A percentile compares a stretch with the other conserved stretches of the same genome.
Evolutionary conservation across 1,140 invertebrate genomes (phyloP).

Genomic region (Anoplophora glabripennis): DNA sequence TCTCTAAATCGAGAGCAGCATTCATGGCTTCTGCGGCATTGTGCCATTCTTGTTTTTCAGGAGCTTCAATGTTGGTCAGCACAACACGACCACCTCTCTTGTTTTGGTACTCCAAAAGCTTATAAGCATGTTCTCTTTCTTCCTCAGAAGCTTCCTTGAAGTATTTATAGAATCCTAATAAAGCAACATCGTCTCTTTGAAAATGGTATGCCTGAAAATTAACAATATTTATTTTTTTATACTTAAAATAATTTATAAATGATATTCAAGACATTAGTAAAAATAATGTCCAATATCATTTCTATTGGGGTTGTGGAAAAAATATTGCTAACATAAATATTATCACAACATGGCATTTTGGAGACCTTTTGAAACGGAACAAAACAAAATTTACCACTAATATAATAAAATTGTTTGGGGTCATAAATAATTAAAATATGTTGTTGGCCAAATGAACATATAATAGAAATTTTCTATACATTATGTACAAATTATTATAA

Average conservation of each 20-base stretch:
- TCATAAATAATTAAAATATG: too few relatives aligned
- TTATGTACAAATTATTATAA: too few relatives aligned
- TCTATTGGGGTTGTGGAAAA: neutral
- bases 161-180: slow-evolving; percentile 67
- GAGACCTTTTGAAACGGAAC: too few relatives aligned
- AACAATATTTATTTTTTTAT: neutral
- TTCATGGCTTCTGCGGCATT: slow-evolving; percentile 66
- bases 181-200: slow-evolving; percentile 75
- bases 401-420: too few relatives aligned
- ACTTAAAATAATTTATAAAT: neutral
- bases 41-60: slow-evolving; percentile 62
- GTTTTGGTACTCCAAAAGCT: slow-evolving; percentile 77
- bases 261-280: neutral
- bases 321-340: neutral
- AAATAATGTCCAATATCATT: neutral
- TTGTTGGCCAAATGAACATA: too few relatives aligned
- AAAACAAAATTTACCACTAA: too few relatives aligned
- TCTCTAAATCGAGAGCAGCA: slow-evolving; percentile 72
- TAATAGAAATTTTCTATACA: too few relatives aligned
- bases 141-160: slow-evolving; percentile 72
- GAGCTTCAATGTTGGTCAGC: slow-evolving; percentile 57
- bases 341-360: too few relatives aligned
- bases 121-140: slow-evolving; percentile 73
- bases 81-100: slow-evolving; percentile 71
- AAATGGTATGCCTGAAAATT: slow-evolving; percentile 68